A percentile compares a stretch with the other conserved stretches of the same genome.
These are phyloP conservation scores for Hemaris fuciformis DNA, from an alignment of 2,888 invertebrate genomes.

Conservation along the genomic window DNA sequence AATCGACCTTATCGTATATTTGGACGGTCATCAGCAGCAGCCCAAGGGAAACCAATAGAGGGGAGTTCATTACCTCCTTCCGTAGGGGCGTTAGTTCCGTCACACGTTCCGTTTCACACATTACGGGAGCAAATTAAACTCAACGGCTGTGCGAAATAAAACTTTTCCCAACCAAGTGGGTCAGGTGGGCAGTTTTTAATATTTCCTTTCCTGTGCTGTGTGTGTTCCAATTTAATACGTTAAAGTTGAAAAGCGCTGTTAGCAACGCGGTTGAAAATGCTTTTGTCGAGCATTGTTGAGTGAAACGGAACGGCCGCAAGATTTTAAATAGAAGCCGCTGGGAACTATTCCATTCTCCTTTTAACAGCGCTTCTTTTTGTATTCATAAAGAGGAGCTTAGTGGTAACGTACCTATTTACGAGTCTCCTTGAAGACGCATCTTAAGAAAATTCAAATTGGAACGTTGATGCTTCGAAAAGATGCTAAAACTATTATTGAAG, in stretches of 20 bases:
- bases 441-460: too few relatives aligned
- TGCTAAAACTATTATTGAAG: too few relatives aligned
- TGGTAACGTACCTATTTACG: neutral
- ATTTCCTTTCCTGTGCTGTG: conserved; percentile 45
- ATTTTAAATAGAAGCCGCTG: conserved; percentile 11
- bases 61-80: conserved; percentile 54
- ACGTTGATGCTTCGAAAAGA: too few relatives aligned
- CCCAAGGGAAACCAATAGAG: conserved; percentile 36
- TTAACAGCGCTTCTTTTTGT: neutral
- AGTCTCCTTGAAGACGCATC: too few relatives aligned
- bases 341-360: neutral
- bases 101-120: conserved; percentile 28
- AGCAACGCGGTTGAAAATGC: conserved; percentile 20
- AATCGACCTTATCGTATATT: conserved; percentile 37
- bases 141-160: conserved; percentile 23
- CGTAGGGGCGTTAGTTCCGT: conserved; percentile 39
- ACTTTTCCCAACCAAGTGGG: conserved; percentile 38
- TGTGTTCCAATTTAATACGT: conserved; percentile 20
- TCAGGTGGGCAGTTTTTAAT: conserved; percentile 49
- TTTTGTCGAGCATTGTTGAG: conserved; percentile 24
- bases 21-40: conserved; percentile 31
- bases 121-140: conserved; percentile 28
- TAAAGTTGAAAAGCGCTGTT: conserved; percentile 34
- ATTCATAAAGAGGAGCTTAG: neutral
- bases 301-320: conserved; percentile 19